Conservation (phyloP, 2,797 vertebrate genomes). For the Tenualosa thibaudeaui region DNA sequence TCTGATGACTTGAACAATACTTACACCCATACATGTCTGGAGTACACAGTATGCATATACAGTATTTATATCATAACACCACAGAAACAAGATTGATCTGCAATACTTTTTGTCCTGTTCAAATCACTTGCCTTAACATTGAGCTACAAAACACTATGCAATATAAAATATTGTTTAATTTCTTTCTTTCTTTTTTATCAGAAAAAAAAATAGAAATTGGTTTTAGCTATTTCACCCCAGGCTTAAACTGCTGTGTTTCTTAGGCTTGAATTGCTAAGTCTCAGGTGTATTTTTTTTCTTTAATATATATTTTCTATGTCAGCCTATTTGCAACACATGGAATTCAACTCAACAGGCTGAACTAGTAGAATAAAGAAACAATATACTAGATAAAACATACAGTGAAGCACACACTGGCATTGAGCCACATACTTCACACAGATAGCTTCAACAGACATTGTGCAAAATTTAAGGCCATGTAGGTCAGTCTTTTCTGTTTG, state of each 20-base stretch:
- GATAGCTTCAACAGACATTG: slow-evolving; percentile 63
- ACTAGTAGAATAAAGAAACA: slow-evolving; percentile 40
- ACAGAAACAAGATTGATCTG: slow-evolving; percentile 45
- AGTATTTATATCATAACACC: slow-evolving; percentile 41
- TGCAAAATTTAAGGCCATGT: slow-evolving; percentile 73
- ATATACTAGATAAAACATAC: slow-evolving; percentile 49
- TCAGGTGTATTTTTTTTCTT: slow-evolving; percentile 38
- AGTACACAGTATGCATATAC: slow-evolving; percentile 54
- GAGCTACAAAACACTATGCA: slow-evolving; percentile 63
- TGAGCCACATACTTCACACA: slow-evolving; percentile 51
- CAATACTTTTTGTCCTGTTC: slow-evolving; percentile 41
- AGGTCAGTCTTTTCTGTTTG: slow-evolving; percentile 49
- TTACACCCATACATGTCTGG: slow-evolving; percentile 59
- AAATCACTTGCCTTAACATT: slow-evolving; percentile 46
- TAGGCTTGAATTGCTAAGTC: slow-evolving; percentile 47
- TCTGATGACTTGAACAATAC: slow-evolving; percentile 52
- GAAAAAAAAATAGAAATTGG: slow-evolving; percentile 43
- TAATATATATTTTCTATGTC: slow-evolving; percentile 14
- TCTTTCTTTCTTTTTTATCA: slow-evolving; percentile 29
- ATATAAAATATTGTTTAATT: slow-evolving; percentile 61
- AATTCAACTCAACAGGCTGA: not conserved
- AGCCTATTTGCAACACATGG: not conserved
- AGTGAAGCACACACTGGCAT: slow-evolving; percentile 64
- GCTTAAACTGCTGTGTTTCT: slow-evolving; percentile 23
- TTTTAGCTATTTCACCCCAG: slow-evolving; percentile 35